Evolutionary conservation across 1,140 invertebrate species (phyloP).

Genomic region (Pseudachorutes palmiensis): DNA sequence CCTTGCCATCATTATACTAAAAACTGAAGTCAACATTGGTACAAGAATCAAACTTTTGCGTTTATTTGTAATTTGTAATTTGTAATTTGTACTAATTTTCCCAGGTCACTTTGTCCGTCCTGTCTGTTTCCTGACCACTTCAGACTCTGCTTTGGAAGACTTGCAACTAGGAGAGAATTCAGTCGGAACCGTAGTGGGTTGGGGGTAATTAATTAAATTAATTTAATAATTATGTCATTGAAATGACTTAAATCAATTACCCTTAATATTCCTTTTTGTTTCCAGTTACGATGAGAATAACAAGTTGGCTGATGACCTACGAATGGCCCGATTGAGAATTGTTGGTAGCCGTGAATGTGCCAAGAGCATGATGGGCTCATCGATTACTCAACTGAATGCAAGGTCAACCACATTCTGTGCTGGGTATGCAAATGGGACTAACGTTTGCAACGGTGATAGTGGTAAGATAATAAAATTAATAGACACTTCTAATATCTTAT

Average conservation of each 20-base stretch:
- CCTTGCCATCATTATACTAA: constrained; percentile 32
- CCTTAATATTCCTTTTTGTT: constrained; percentile 10
- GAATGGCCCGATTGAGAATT: constrained; percentile 21
- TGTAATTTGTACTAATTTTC: too few species aligned
- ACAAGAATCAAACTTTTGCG: too few species aligned
- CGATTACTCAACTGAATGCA: constrained; percentile 12
- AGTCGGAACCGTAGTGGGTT: constrained; percentile 25
- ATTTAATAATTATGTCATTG: background rate
- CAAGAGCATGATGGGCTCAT: constrained; percentile 14
- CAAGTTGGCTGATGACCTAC: constrained; percentile 22
- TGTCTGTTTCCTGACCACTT: constrained; percentile 33
- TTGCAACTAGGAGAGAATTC: constrained; percentile 26
- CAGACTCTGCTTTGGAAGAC: constrained; percentile 31
- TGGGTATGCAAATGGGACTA: constrained; percentile 29
- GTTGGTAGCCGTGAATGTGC: constrained; percentile 27
- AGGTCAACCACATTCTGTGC: constrained; percentile 36
- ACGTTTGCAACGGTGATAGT: constrained; percentile 36
- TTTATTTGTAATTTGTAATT: too few species aligned
- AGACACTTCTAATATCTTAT: background rate
- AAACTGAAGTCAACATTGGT: constrained; percentile 21
- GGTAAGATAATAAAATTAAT: constrained; percentile 10
- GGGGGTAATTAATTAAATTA: background rate
- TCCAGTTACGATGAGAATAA: constrained; percentile 27
- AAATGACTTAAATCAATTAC: too few species aligned
- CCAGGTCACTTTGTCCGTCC: constrained; percentile 35